phyloP scores from a whole-genome alignment of 1,140 invertebrate species.

The Formica selysi region DNA sequence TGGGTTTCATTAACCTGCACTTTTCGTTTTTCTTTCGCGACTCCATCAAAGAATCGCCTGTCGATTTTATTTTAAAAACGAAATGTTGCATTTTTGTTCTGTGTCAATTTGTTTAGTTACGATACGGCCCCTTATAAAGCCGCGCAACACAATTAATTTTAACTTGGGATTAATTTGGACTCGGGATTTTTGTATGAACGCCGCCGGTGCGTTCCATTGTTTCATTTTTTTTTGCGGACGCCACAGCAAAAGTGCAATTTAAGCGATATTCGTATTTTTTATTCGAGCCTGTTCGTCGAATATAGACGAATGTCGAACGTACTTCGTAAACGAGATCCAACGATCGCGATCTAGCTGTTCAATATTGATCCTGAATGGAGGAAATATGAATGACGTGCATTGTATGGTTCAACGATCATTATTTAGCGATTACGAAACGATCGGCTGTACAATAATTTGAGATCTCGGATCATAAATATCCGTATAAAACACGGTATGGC shows the following conservation, averaged over 20 bases:
- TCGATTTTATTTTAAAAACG: conserved; percentile 54
- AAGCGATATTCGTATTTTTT: conserved; percentile 31
- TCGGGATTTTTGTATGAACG: conserved; percentile 43
- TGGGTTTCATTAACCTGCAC: conserved; percentile 33
- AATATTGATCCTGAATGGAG: conserved; percentile 18
- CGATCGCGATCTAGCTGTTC: neutral
- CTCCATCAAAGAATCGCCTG: conserved; percentile 49
- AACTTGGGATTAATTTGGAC: conserved; percentile 16
- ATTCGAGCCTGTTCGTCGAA: conserved; percentile 8
- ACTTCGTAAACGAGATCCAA: neutral
- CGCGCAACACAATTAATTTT: conserved; percentile 59
- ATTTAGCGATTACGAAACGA: conserved; percentile 75
- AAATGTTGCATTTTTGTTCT: conserved; percentile 13
- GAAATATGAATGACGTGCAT: conserved; percentile 50
- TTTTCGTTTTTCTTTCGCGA: conserved; percentile 42
- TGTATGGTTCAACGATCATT: conserved; percentile 74
- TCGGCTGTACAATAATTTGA: conserved; percentile 74
- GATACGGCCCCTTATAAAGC: conserved; percentile 21
- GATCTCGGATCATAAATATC: conserved; percentile 65
- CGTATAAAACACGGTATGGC: conserved; percentile 70
- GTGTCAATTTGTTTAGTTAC: conserved; percentile 56
- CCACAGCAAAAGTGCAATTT: conserved; percentile 39
- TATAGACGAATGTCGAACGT: conserved; percentile 16
- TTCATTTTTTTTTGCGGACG: conserved; percentile 18
- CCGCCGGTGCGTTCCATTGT: conserved; percentile 30